Base-by-base conservation (phyloP, 2,888 invertebrate species). In the Cosmia pyralina region DNA sequence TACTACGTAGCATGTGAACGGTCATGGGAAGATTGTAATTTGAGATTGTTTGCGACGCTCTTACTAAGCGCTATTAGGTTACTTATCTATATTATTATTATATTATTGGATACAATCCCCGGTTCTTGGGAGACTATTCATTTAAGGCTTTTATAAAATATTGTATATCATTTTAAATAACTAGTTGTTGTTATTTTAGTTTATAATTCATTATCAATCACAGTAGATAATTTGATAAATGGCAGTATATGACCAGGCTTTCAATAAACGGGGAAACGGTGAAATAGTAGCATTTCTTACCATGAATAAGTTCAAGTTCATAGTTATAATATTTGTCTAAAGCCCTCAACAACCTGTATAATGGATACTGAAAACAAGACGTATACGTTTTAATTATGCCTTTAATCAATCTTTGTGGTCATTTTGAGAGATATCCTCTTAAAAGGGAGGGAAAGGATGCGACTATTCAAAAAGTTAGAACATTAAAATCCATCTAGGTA, bases 21-120 rank as follows among this genome's bases (percentile, higher is more conserved):
- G 77, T 76, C 71, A 66, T 76, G 86, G 81, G 81, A 84, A 85
- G 72, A 82, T 82, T 72, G 63, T 64, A 69, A 55, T 60, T 58
- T 62, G 65, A 76, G 62, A 73, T 67, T 67, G 59, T 73, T 74
- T 69, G 58, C 59, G 52, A 65, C 52, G 66, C 62, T 79, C 69
- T 71, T 75, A 81, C 73, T 81, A 77, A 62, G 50, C 60, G 65
- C 58, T 79, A 38, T 72, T 65, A 75, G 65, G 17, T 67, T 70
- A 38, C 69, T 50, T 69, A 67, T 62, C 57, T 59, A 60, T 48
- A 48, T 65, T 64, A 59, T 57, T 57, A n/a, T n/a, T n/a, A n/a
- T 64, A 59, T 52, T 59, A 72, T 53, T 57, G 52, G 19, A 62
- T 66, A 62, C 52, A 67, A 79, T 34, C 34, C 8, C 5, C 19